A percentile compares a stretch with the other conserved stretches of the same genome.
Conservation (phyloP, 2,113 vertebrate genomes). For the Fregata magnificens region DNA sequence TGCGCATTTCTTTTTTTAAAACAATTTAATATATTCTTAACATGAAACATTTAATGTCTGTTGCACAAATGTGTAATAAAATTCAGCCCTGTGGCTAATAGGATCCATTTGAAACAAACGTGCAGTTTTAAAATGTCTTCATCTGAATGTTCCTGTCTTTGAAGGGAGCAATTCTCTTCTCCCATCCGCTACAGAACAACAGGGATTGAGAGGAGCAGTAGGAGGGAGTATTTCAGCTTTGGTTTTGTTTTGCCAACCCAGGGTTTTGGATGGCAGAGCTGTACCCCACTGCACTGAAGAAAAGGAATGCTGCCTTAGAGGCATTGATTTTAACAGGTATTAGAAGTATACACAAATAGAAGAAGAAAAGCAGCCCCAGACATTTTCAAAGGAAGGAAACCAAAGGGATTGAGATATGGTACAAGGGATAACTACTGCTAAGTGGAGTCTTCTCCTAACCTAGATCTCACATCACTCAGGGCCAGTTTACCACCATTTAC, state of each 20-base stretch:
- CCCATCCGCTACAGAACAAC: neutral
- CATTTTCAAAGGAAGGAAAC: neutral
- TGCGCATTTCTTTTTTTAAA: neutral
- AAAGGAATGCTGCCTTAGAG: neutral
- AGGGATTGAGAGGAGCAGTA: neutral
- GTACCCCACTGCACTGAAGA: neutral
- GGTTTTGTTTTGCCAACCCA: neutral
- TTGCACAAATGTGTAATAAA: constrained; percentile 61
- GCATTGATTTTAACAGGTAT: neutral
- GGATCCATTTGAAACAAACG: constrained; percentile 37
- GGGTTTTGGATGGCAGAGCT: neutral
- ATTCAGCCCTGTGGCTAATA: constrained; percentile 48
- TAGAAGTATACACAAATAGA: neutral
- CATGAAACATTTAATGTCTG: constrained; percentile 56
- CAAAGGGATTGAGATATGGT: neutral
- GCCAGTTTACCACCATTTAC: neutral
- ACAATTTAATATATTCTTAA: constrained; percentile 53
- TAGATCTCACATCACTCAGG: neutral
- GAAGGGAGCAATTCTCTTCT: constrained; percentile 1
- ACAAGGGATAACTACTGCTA: neutral
- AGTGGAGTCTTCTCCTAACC: neutral
- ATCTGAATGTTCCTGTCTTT: neutral
- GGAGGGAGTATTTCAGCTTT: neutral
- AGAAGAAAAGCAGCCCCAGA: neutral
- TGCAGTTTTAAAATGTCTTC: constrained; percentile 30